Base-by-base conservation (phyloP, 2,113 vertebrate species). In the Chaetura pelagica region DNA sequence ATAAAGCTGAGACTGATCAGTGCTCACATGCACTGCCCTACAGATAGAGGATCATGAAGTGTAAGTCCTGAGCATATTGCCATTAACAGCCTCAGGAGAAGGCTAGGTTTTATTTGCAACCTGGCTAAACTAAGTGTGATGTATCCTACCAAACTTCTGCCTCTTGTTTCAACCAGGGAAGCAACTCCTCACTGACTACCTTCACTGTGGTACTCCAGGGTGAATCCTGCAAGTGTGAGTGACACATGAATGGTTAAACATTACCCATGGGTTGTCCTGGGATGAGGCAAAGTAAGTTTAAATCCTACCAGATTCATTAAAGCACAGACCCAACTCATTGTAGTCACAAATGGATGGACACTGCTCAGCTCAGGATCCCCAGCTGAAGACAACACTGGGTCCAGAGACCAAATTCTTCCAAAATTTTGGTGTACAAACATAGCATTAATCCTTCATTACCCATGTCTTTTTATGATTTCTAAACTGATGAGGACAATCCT, bases 301-400 rank as follows among this genome's bases (percentile, higher is more conserved):
- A 73, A 77, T 73, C 30, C n/a, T 40, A 14, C 7, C 2, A 6
- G 34, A 34, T 57, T n/a, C 0, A 0, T 19, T 21, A 15, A 68
- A 76, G 7, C 44, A 88, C 6, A 13, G 32, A 89, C 8, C 5
- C 48, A 71, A 12, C 10, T 63, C 42, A 9, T 4, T 48, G 19
- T 38, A 79, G 18, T 26, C 40, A 35, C 24, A 58, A n/a, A 11
- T 3, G 51, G 11, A 4, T 23, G 12, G 2, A 4, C 17, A 4
- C 17, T 51, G 34, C 17, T n/a, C 52, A 30, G 14, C 23, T 1
- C 2, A 0, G 32, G 13, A 15, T 32, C 42, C 42, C 12, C 35
- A n/a, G 23, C 35, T 77, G 10, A 66, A 74, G 30, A 38, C 38
- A 67, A 9, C 29, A 4, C 2, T 8, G 27, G 21, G 7, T 23